These are phyloP conservation scores for Lipophrys pholis DNA, from an alignment of 2,113 vertebrate genomes.

Conservation along the genomic window DNA sequence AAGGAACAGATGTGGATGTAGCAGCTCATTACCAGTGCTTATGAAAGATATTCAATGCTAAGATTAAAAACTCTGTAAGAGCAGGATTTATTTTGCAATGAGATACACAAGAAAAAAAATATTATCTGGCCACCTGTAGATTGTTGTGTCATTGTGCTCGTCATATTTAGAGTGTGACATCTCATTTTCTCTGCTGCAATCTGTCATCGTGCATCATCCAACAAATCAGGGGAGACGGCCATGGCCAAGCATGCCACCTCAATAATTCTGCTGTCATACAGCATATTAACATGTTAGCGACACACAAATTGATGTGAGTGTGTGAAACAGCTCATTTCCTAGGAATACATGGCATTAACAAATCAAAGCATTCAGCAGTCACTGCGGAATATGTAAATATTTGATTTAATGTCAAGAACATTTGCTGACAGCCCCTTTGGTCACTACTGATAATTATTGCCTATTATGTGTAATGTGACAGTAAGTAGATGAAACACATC, in stretches of 20 bases:
- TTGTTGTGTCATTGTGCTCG: slow-evolving; percentile 21
- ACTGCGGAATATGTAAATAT: not conserved
- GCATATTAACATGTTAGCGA: slow-evolving; percentile 25
- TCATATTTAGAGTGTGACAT: slow-evolving; percentile 60
- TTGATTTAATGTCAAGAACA: not conserved
- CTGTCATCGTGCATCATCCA: slow-evolving; percentile 14
- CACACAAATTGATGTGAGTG: not conserved
- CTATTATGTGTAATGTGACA: not conserved
- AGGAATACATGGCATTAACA: not conserved
- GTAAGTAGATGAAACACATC: not conserved
- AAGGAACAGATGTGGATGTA: not conserved
- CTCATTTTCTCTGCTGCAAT: slow-evolving; percentile 47
- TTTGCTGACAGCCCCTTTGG: not conserved
- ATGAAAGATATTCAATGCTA: slow-evolving; percentile 42
- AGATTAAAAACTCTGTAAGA: slow-evolving; percentile 22
- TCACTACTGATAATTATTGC: not conserved
- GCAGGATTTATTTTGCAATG: slow-evolving; percentile 37
- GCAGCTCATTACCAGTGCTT: slow-evolving; percentile 5
- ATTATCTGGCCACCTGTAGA: slow-evolving; percentile 20
- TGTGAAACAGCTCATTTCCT: not conserved
- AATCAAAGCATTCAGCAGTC: not conserved
- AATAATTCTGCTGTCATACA: slow-evolving; percentile 10
- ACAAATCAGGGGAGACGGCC: slow-evolving; percentile 32
- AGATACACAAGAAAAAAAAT: slow-evolving; percentile 16
- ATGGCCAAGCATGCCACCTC: slow-evolving; percentile 5